Percentiles rank a stretch among this genome's conserved stretches.
phyloP scores from a whole-genome alignment of 30 jellyfish, hydroid and myxozoan species.

The Catostylus mosaicus region DNA sequence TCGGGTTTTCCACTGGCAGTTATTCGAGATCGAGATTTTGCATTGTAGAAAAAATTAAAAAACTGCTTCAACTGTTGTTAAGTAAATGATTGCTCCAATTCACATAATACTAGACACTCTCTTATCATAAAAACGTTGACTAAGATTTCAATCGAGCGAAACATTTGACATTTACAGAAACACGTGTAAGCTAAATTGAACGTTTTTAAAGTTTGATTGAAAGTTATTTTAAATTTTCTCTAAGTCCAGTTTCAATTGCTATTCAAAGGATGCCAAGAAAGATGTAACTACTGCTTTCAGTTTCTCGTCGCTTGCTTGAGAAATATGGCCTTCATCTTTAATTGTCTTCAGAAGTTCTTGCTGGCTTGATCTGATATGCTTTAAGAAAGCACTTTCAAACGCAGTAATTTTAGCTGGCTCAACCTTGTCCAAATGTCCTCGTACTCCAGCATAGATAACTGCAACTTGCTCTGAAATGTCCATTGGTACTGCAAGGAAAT shows the following conservation, averaged over 20 bases:
- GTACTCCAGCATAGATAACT: constrained; percentile 96
- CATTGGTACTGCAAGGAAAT: constrained; percentile 92
- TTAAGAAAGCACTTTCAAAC: constrained; percentile 85
- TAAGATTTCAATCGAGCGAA: constrained; percentile 45
- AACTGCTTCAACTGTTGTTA: too few relatives aligned
- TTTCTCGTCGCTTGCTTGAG: constrained; percentile 91
- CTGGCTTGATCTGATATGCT: constrained; percentile 85
- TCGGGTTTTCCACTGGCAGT: too few relatives aligned
- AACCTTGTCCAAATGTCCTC: constrained; percentile 94
- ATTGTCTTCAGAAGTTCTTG: constrained; percentile 82
- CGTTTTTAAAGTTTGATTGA: background rate
- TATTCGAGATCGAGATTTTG: too few relatives aligned
- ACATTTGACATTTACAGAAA: constrained; percentile 59
- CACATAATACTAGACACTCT: background rate
- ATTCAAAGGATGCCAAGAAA: constrained; percentile 90
- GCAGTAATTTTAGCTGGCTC: constrained; percentile 96
- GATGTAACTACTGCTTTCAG: constrained; percentile 83
- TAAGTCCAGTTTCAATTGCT: constrained; percentile 1
- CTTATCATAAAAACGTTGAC: constrained; percentile 28
- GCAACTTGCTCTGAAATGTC: constrained; percentile 99
- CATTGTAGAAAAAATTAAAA: too few relatives aligned
- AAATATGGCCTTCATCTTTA: constrained; percentile 93
- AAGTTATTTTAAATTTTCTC: background rate
- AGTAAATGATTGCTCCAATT: background rate
- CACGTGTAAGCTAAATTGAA: constrained; percentile 6